phyloP scores from a whole-genome alignment of 2,113 vertebrate species.

The Falcunculus frontatus region DNA sequence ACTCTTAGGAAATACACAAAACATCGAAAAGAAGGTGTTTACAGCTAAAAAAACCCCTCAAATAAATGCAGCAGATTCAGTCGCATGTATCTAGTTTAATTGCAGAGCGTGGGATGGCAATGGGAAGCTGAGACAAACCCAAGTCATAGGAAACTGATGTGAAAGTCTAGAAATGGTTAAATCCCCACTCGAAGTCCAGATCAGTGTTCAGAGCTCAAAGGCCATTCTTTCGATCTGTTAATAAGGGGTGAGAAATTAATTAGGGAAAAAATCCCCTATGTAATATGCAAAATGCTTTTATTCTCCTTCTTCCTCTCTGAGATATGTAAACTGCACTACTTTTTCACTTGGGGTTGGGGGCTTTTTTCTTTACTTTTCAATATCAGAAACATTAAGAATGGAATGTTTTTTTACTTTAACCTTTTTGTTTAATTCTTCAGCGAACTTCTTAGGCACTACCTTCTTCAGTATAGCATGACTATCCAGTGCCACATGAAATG shows the following conservation, averaged over 20 bases:
- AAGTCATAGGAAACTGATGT: neutral
- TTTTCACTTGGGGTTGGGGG: accelerated
- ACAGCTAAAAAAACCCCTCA: neutral
- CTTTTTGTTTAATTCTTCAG: neutral
- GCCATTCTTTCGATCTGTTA: neutral
- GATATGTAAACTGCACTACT: neutral
- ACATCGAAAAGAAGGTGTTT: neutral
- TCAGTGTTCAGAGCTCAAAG: neutral
- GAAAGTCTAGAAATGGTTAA: neutral
- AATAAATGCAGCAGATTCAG: no score
- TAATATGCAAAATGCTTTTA: neutral
- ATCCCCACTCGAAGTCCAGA: neutral
- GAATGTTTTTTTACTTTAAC: neutral
- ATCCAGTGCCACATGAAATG: neutral
- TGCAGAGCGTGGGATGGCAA: neutral
- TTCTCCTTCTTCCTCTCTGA: neutral
- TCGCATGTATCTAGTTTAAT: neutral
- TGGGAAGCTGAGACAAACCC: neutral
- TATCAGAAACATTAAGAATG: neutral
- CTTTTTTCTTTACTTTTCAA: neutral
- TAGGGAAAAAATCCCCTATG: neutral
- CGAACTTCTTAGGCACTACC: neutral
- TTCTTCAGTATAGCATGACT: neutral
- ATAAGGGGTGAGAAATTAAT: neutral
- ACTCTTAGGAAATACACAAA: neutral